A percentile compares a stretch with the other conserved stretches of the same genome.
These are phyloP conservation scores for Drosophila kepulauana DNA, from an alignment of 1,140 invertebrate genomes.

Conservation along the genomic window DNA sequence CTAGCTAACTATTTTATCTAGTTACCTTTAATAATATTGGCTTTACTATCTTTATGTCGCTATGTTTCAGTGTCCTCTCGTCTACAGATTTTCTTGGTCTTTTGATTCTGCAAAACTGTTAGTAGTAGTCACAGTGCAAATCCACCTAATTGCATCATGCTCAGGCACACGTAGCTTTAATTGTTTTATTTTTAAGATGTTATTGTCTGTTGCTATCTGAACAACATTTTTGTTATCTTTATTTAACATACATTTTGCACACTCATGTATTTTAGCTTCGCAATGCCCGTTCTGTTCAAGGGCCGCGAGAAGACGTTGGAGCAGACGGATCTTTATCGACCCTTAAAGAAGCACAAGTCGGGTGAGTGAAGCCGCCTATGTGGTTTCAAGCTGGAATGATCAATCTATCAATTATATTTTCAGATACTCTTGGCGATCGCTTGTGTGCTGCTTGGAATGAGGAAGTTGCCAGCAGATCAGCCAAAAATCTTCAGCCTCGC, in stretches of 20 bases:
- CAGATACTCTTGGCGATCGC: constrained; percentile 71
- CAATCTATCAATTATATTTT: background rate
- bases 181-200: constrained; percentile 10
- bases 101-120: background rate
- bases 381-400: background rate
- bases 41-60: too few relatives aligned
- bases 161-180: constrained; percentile 16
- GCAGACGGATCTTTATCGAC: constrained; percentile 86
- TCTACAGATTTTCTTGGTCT: too few relatives aligned
- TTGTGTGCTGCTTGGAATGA: constrained; percentile 70
- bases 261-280: constrained; percentile 75
- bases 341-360: constrained; percentile 87
- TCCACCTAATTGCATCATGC: background rate
- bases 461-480: constrained; percentile 40
- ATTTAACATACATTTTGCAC: constrained; percentile 15
- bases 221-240: constrained; percentile 44
- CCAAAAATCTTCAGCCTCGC: constrained; percentile 51
- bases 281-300: constrained; percentile 85
- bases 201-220: background rate
- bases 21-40: too few relatives aligned
- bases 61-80: too few relatives aligned
- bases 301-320: constrained; percentile 86
- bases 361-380: constrained; percentile 45
- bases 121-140: background rate
- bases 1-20: too few relatives aligned